Conservation (phyloP, 2,888 invertebrate genomes). For the Spisula subtruncata region DNA sequence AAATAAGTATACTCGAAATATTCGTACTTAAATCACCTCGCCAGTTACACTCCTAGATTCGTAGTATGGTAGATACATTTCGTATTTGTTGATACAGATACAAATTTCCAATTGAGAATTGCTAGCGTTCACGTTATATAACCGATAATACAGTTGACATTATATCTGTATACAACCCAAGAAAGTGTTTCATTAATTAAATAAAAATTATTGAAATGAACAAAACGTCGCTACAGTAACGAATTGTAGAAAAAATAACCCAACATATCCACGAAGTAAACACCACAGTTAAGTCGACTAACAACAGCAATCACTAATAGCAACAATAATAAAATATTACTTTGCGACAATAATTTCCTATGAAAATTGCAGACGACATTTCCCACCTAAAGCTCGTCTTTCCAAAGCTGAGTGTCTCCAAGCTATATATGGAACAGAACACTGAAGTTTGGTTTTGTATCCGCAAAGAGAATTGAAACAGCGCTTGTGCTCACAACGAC, state of each 20-base stretch:
- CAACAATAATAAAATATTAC: conserved; percentile 32
- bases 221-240: neutral
- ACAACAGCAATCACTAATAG: neutral
- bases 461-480: neutral
- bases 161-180: neutral
- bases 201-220: neutral
- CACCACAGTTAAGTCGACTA: neutral
- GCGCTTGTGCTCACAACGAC: neutral
- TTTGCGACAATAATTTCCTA: conserved; percentile 28
- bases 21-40: neutral
- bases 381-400: neutral
- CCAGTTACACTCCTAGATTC: neutral
- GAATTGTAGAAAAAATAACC: neutral
- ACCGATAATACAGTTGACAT: neutral
- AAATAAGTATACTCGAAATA: neutral
- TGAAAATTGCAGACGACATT: conserved; percentile 32
- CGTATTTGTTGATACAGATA: neutral
- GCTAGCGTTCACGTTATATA: neutral
- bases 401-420: conserved; percentile 1
- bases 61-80: neutral
- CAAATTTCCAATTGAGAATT: neutral
- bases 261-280: neutral
- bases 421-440: conserved; percentile 41
- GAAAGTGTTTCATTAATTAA: neutral
- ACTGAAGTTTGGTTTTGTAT: conserved; percentile 30